phyloP scores from a whole-genome alignment of 2,888 invertebrate species.

The Saturnia japonica region DNA sequence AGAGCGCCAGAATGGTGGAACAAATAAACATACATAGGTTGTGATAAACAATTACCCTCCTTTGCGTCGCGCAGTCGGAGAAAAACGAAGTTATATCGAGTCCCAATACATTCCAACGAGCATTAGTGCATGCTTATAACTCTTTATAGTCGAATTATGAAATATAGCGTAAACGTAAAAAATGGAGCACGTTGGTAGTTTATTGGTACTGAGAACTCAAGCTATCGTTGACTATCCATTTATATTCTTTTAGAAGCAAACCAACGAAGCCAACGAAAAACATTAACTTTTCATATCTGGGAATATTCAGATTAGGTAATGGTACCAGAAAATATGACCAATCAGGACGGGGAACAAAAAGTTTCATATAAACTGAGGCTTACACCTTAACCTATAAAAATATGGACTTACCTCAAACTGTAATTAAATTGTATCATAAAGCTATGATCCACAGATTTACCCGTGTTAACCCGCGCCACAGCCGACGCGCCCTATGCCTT shows the following conservation, averaged over 20 bases:
- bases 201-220: conserved; percentile 12
- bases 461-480: no score
- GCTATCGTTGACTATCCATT: conserved; percentile 51
- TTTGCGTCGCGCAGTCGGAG: no score
- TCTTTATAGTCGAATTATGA: conserved; percentile 52
- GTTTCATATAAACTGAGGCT: not conserved
- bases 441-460: no score
- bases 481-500: no score
- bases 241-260: conserved; percentile 57
- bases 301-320: conserved; percentile 14
- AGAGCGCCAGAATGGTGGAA: no score
- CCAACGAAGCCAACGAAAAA: conserved; percentile 53
- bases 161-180: conserved; percentile 45
- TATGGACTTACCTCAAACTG: not conserved
- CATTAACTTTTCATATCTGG: conserved; percentile 22
- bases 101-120: conserved; percentile 7
- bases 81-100: conserved; percentile 8
- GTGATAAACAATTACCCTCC: no score
- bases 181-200: conserved; percentile 13
- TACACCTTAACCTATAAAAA: not conserved
- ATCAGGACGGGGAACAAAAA: not conserved
- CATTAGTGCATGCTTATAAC: conserved; percentile 11
- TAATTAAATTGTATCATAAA: no score
- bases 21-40: no score
- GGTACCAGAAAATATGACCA: conserved; percentile 6